These are phyloP conservation scores for Eupithecia insigniata DNA, from an alignment of 2,888 invertebrate genomes.

Conservation along the genomic window DNA sequence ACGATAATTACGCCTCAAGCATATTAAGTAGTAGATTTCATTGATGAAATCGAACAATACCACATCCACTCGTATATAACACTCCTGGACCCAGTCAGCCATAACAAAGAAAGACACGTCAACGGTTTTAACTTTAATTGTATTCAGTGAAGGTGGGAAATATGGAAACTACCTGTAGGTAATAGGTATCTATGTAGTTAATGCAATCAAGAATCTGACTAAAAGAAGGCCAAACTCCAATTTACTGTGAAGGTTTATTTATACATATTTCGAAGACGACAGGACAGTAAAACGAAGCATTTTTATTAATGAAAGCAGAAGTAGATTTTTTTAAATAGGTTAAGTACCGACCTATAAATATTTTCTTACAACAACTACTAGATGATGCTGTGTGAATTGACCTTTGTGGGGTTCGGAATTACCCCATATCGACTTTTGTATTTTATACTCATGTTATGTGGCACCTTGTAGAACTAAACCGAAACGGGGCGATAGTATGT, in stretches of 20 bases:
- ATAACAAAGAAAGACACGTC: conserved; percentile 20
- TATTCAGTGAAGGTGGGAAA: conserved; percentile 6
- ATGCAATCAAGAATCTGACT: not conserved
- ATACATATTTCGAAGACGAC: not conserved
- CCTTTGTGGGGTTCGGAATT: not conserved
- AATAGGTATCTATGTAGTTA: not conserved
- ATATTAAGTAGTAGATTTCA: no score
- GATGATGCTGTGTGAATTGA: not conserved
- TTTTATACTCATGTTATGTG: not conserved
- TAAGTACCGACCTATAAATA: not conserved
- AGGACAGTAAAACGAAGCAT: not conserved
- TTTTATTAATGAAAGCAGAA: not conserved
- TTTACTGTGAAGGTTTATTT: no score
- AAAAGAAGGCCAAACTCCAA: no score
- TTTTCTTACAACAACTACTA: not conserved
- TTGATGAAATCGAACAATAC: not conserved
- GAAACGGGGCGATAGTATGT: not conserved
- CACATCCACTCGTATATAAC: not conserved
- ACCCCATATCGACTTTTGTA: not conserved
- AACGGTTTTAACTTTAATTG: conserved; percentile 18
- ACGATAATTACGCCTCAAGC: no score
- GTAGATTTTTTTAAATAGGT: not conserved
- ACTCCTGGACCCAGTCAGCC: not conserved
- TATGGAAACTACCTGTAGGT: conserved; percentile 2
- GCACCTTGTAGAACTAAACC: not conserved